A percentile compares a stretch with the other conserved stretches of the same genome.
These are phyloP conservation scores for Brachionus manjavacas DNA, from an alignment of 1,140 invertebrate genomes.

Conservation along the genomic window DNA sequence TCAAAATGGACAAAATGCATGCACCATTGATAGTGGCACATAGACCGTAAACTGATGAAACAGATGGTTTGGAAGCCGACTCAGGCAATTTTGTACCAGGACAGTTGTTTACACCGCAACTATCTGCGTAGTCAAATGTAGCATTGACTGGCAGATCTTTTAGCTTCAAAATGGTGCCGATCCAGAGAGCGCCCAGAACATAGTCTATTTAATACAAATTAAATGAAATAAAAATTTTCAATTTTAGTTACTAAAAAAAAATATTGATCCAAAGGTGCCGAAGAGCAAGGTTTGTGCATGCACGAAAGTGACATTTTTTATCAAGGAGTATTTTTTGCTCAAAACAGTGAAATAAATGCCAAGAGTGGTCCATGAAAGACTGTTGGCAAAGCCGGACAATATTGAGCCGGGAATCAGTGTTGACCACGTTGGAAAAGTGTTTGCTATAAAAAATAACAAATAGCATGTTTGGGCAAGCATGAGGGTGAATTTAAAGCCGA, in stretches of 20 bases:
- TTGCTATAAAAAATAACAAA: not conserved
- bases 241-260: slow-evolving; percentile 16
- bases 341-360: slow-evolving; percentile 28
- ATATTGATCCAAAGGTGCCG: not conserved
- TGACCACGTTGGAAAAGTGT: slow-evolving; percentile 10
- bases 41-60: not conserved
- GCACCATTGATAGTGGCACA: not conserved
- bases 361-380: not conserved
- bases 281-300: slow-evolving; percentile 9
- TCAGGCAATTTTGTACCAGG: not conserved
- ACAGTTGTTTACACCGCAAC: slow-evolving; percentile 26
- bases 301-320: not conserved
- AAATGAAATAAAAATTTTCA: not conserved
- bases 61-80: not conserved
- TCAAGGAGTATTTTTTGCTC: slow-evolving; percentile 6
- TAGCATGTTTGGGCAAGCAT: not conserved
- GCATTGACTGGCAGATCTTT: slow-evolving; percentile 21
- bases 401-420: slow-evolving; percentile 1
- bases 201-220: not conserved
- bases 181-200: not conserved
- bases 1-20: not conserved
- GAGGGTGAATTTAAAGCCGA: slow-evolving; percentile 27
- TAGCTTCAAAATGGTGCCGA: slow-evolving; percentile 6
- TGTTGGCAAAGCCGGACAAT: slow-evolving; percentile 26
- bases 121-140: not conserved